Evolutionary conservation across 2,888 invertebrate species (phyloP).

Genomic region (Eupithecia insigniata): DNA sequence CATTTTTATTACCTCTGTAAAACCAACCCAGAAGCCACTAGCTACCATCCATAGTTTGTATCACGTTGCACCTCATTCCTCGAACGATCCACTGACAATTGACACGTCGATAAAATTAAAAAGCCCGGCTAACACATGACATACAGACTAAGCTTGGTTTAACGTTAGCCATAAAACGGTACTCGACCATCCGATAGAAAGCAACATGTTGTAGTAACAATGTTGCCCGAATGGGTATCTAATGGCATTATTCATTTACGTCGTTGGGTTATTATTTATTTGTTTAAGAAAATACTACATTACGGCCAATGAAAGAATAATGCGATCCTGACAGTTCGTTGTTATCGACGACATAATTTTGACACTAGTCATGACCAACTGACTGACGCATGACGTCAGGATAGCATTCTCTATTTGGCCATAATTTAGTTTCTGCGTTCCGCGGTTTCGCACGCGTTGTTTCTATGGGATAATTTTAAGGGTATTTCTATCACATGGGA

Average conservation of each 20-base stretch:
- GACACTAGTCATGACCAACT: too few species aligned
- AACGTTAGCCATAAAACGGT: conserved; percentile 72
- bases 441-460: too few species aligned
- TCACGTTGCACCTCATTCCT: conserved; percentile 31
- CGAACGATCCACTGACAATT: conserved; percentile 41
- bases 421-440: too few species aligned
- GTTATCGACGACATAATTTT: too few species aligned
- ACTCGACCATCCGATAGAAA: conserved; percentile 31
- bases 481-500: too few species aligned
- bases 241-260: conserved; percentile 4
- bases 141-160: conserved; percentile 66
- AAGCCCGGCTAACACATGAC: conserved; percentile 53
- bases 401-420: too few species aligned
- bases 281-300: neutral
- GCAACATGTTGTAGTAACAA: conserved; percentile 34
- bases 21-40: conserved; percentile 14
- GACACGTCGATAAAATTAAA: conserved; percentile 62
- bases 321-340: too few species aligned
- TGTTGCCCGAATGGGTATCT: conserved; percentile 19
- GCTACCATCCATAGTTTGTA: conserved; percentile 31
- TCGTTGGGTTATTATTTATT: neutral
- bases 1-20: neutral
- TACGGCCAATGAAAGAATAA: too few species aligned
- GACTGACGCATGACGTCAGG: too few species aligned
- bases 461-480: too few species aligned